A percentile compares a stretch with the other conserved stretches of the same genome.
phyloP scores from a whole-genome alignment of 2,113 vertebrate species.

The Danionella cerebrum region DNA sequence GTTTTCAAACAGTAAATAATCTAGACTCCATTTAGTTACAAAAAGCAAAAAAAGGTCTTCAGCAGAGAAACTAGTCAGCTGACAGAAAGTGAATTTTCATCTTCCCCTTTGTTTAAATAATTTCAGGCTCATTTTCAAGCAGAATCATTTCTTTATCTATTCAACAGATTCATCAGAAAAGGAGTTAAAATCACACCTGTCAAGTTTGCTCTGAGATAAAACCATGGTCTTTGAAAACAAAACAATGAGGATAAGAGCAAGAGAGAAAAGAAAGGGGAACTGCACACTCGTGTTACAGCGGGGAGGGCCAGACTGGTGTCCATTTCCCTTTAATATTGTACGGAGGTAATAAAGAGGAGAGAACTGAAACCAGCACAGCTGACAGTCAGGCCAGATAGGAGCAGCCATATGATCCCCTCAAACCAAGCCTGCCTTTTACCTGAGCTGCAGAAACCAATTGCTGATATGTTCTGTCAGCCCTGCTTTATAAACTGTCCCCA shows the following conservation, averaged over 20 bases:
- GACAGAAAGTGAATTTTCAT: too few relatives aligned
- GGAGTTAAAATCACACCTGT: neutral
- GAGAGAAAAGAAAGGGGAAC: slow-evolving; percentile 42
- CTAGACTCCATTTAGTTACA: too few relatives aligned
- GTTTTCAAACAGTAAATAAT: too few relatives aligned
- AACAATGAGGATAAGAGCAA: neutral
- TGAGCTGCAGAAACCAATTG: slow-evolving; percentile 21
- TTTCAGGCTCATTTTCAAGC: neutral
- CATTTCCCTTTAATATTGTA: slow-evolving; percentile 52
- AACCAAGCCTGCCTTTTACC: slow-evolving; percentile 25
- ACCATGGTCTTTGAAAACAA: neutral
- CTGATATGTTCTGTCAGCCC: neutral
- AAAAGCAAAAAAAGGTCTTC: too few relatives aligned
- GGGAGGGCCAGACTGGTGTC: slow-evolving; percentile 33
- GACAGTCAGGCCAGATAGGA: slow-evolving; percentile 28
- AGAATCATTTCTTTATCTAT: neutral
- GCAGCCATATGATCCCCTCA: slow-evolving; percentile 31
- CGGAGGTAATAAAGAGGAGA: slow-evolving; percentile 37
- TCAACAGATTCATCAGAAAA: neutral
- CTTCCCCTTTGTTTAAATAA: too few relatives aligned
- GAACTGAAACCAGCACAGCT: slow-evolving; percentile 41
- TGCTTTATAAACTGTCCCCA: neutral
- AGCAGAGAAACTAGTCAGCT: too few relatives aligned
- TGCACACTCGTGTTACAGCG: slow-evolving; percentile 40
- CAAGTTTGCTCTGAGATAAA: neutral